Evolutionary conservation across 2,888 invertebrate species (phyloP).

Genomic region (Sicus ferrugineus): DNA sequence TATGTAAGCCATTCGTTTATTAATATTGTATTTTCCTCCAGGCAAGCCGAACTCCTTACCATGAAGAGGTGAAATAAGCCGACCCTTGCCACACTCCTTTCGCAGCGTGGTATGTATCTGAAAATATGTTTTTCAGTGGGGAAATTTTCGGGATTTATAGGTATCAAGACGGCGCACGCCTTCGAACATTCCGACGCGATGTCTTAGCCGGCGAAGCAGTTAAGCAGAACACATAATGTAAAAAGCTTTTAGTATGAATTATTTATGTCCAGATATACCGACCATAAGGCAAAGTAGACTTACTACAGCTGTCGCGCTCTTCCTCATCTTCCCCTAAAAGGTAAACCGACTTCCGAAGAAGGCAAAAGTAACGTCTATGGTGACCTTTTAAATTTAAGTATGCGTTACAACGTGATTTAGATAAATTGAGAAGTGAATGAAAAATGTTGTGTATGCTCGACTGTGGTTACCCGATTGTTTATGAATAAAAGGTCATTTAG

Average conservation of each 20-base stretch:
- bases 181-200: constrained; percentile 44
- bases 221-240: constrained; percentile 54
- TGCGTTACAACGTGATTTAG: constrained; percentile 40
- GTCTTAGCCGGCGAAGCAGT: constrained; percentile 29
- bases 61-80: too few species aligned
- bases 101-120: not conserved
- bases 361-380: constrained; percentile 8
- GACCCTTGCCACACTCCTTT: not conserved
- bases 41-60: not conserved
- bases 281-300: not conserved
- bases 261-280: constrained; percentile 47
- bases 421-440: constrained; percentile 40
- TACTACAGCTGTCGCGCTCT: not conserved
- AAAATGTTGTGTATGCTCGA: constrained; percentile 37
- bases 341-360: not conserved
- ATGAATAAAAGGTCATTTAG: too few species aligned
- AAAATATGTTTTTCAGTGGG: constrained; percentile 6
- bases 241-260: constrained; percentile 62
- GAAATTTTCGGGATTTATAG: constrained; percentile 26
- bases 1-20: constrained; percentile 24
- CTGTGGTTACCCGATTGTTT: too few species aligned
- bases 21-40: constrained; percentile 18
- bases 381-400: constrained; percentile 39
- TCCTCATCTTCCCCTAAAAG: not conserved
- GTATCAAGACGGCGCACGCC: constrained; percentile 12